Conservation (phyloP, 2,888 invertebrate species). For the Pyrgus malvae region DNA sequence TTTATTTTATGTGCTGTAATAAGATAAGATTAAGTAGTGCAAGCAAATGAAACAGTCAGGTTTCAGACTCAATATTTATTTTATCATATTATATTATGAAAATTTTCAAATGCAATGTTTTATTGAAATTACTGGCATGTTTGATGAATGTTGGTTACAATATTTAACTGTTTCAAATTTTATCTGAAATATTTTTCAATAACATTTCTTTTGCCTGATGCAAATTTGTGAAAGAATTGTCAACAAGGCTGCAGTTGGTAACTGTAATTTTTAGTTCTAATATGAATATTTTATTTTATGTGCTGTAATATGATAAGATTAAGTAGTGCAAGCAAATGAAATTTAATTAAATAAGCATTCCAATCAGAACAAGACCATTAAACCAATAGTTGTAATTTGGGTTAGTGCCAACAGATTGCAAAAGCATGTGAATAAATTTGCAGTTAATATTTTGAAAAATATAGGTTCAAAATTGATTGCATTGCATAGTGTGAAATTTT, state of each 20-base stretch:
- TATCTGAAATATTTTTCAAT: no score
- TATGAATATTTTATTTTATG: neutral
- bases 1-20: neutral
- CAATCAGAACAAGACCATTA: constrained; percentile 6
- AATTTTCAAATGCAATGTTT: no score
- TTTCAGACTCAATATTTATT: no score
- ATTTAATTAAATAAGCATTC: constrained; percentile 11
- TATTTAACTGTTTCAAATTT: no score
- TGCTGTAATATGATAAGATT: constrained; percentile 35
- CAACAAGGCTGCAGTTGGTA: no score
- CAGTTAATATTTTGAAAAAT: neutral
- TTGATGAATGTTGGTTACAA: no score
- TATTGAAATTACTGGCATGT: no score
- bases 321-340: constrained; percentile 21
- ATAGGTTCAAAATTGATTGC: neutral
- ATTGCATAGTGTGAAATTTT: constrained; percentile 1
- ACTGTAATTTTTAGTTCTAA: no score
- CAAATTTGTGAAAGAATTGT: no score
- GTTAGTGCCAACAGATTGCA: constrained; percentile 12
- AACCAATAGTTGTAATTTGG: constrained; percentile 4
- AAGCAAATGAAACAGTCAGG: no score
- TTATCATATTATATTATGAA: no score
- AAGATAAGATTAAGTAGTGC: constrained; percentile 36
- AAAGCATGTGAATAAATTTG: constrained; percentile 14
- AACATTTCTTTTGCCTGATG: no score